phyloP scores from a whole-genome alignment of 2,113 vertebrate species.

The Coregonus clupeaformis region DNA sequence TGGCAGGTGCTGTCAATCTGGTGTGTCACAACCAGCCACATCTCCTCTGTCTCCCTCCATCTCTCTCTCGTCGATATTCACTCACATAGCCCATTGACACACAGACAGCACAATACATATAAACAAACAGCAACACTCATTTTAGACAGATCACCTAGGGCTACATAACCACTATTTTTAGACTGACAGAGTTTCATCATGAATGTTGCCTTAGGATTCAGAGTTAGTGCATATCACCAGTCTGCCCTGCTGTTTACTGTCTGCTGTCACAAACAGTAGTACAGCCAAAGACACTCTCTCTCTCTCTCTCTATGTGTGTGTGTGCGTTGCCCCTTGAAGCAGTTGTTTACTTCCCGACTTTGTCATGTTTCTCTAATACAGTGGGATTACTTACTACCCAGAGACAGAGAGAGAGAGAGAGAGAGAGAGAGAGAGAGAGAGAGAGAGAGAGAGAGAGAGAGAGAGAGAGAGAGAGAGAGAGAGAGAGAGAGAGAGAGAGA shows the following conservation, averaged over 20 bases:
- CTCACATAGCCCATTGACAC: not conserved
- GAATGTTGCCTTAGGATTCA: not conserved
- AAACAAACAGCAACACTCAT: not conserved
- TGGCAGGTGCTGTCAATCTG: conserved; percentile 59
- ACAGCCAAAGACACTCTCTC: too few species aligned
- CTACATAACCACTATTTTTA: conserved; percentile 7
- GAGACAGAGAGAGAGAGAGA: not conserved
- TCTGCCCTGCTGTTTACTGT: conserved; percentile 16
- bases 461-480: too few species aligned
- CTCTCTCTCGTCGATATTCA: conserved; percentile 5
- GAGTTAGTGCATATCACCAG: conserved; percentile 26
- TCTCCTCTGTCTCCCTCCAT: not conserved
- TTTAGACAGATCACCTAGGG: not conserved
- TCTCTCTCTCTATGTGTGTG: not conserved
- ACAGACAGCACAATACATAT: not conserved
- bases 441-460: not conserved
- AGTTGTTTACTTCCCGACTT: too few species aligned
- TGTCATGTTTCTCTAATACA: too few species aligned
- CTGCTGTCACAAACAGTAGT: conserved; percentile 6
- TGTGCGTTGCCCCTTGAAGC: too few species aligned
- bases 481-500: too few species aligned
- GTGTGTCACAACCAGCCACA: not conserved
- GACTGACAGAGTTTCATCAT: not conserved
- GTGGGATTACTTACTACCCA: conserved; percentile 6
- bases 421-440: not conserved